A percentile compares a stretch with the other conserved stretches of the same genome.
phyloP scores from a whole-genome alignment of 2,888 invertebrate genomes.

The Diplolepis rosae region DNA sequence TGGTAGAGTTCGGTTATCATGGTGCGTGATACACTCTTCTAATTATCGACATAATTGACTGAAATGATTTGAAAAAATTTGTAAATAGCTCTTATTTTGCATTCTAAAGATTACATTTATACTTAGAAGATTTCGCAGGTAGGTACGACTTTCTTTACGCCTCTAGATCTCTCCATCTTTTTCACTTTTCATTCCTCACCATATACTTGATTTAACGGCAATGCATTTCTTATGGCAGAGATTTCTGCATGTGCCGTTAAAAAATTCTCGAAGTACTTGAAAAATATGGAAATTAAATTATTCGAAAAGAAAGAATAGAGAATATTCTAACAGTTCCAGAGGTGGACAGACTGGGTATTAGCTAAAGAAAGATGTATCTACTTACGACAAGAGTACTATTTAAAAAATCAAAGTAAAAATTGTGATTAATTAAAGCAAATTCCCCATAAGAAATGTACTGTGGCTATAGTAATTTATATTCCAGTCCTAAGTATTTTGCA shows the following conservation, averaged over 20 bases:
- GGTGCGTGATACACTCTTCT: too few species aligned
- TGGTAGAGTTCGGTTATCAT: too few species aligned
- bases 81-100: conserved; percentile 50
- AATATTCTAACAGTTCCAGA: conserved; percentile 62
- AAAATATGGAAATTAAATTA: neutral
- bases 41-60: too few species aligned
- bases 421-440: neutral
- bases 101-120: conserved; percentile 44
- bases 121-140: conserved; percentile 57
- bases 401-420: neutral
- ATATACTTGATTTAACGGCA: conserved; percentile 56
- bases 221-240: conserved; percentile 73
- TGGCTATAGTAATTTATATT: conserved; percentile 53
- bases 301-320: neutral
- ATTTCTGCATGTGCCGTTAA: conserved; percentile 56
- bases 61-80: conserved; percentile 58
- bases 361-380: conserved; percentile 55
- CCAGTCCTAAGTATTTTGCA: conserved; percentile 71
- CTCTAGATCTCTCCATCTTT: conserved; percentile 50
- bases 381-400: conserved; percentile 65
- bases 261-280: conserved; percentile 17
- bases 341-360: conserved; percentile 61
- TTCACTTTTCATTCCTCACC: conserved; percentile 37
- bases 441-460: conserved; percentile 72
- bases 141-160: conserved; percentile 66